Conservation (phyloP, 2,888 invertebrate species). For the Ganaspis brasiliensis region DNA sequence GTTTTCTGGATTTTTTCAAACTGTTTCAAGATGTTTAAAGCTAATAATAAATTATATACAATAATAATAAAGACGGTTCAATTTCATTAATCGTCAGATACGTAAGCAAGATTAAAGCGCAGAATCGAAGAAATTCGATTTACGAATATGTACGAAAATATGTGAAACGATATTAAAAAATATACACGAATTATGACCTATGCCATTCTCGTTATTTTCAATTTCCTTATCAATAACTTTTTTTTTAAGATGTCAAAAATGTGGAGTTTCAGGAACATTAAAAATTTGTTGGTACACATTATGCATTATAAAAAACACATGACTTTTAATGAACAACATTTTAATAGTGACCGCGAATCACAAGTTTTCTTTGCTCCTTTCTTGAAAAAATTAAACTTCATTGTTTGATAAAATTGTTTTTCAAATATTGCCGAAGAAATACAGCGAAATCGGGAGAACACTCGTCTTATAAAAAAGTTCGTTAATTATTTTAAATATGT, state of each 20-base stretch:
- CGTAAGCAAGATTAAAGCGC: conserved; percentile 28
- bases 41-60: conserved; percentile 23
- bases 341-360: no score
- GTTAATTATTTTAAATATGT: conserved; percentile 13
- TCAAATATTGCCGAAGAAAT: no score
- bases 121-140: conserved; percentile 10
- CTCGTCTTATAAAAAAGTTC: not conserved
- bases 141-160: conserved; percentile 27
- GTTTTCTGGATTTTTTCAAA: not conserved
- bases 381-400: no score
- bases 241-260: no score
- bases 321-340: no score
- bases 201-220: no score
- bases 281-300: no score
- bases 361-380: no score
- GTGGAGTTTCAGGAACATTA: no score
- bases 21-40: not conserved
- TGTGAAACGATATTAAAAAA: conserved; percentile 22
- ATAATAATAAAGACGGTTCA: not conserved
- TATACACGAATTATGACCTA: conserved; percentile 4
- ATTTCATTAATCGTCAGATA: conserved; percentile 11
- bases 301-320: no score
- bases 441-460: not conserved
- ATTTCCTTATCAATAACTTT: no score
- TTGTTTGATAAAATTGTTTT: no score